phyloP scores from a whole-genome alignment of 2,797 vertebrate genomes.

The Myotis vivesi region DNA sequence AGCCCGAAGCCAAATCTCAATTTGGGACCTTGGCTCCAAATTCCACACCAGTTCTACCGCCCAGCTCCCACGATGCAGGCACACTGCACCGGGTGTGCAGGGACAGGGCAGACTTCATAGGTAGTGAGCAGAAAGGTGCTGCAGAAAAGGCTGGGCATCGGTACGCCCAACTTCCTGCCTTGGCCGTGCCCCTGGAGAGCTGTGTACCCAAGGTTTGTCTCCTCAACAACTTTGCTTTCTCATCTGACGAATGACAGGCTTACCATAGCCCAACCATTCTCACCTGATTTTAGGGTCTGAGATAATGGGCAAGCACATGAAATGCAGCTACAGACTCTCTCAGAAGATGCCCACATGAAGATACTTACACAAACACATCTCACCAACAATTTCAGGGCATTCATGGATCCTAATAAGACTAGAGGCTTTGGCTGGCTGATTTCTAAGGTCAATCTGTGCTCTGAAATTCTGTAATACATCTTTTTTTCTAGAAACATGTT shows the following conservation, averaged over 20 bases:
- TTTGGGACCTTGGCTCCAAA: neutral
- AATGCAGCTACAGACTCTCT: neutral
- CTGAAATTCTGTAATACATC: neutral
- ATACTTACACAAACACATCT: neutral
- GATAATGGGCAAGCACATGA: neutral
- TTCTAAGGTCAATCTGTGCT: neutral
- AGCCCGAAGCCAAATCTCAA: neutral
- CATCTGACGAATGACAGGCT: neutral
- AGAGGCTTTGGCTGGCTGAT: neutral
- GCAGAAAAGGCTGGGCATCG: neutral
- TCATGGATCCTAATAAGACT: neutral
- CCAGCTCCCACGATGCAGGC: fast-evolving
- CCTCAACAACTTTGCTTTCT: neutral
- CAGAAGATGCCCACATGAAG: neutral
- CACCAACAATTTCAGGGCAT: neutral
- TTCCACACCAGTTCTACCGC: neutral
- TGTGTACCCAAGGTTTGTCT: neutral
- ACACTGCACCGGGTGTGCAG: fast-evolving
- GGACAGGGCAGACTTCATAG: neutral
- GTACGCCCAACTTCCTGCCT: neutral
- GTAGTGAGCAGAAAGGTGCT: neutral
- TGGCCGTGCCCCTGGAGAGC: neutral
- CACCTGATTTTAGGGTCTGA: neutral
- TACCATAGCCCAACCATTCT: neutral
- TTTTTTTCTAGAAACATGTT: neutral